Base-by-base conservation (phyloP, 1,140 invertebrate species). In the Drosophila bifasciata region DNA sequence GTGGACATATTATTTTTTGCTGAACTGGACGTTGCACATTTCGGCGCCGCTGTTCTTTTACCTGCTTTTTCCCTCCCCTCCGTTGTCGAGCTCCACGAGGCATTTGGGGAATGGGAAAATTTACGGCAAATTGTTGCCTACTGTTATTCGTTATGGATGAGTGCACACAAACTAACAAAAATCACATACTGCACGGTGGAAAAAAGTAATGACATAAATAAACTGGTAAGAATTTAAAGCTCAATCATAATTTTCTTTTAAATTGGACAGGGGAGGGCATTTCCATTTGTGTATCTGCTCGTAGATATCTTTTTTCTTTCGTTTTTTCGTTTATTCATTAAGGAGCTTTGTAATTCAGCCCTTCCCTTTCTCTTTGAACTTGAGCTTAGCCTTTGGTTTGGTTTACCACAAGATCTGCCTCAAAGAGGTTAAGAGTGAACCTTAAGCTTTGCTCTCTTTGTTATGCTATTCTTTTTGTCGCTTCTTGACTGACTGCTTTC, bases 71-170 rank as follows among this genome's bases (percentile, higher is more conserved):
- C 40, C 55, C 56, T 17, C 16, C 8, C 43, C 40, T 62, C 13
- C 59, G n/a, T n/a, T 48, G 44, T 59, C 45, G 16, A 7, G 25
- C 40, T 8, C 28, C 57, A 50, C 17, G n/a, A 52, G 68, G 63
- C 74, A 72, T 28, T 52, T 67, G 67, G 68, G 43, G 64, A 19
- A 45, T 69, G 63, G 43, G 55, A 43, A 51, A 56, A 59, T 63
- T 68, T 61, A 44, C 32, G n/a, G 23, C 48, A 49, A 44, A 59
- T 44, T 41, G 44, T 25, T 52, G 11, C 9, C 58, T n/a, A 19
- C 52, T 40, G 25, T 43, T 48, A 49, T 55, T 21, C 17, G 51
- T 49, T 66, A 21, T 19, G 21, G 32, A 39, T 40, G 60, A 46
- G 45, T 57, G 53, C 39, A 64, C 23, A 52, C 41, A 60, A 60